These are phyloP conservation scores for Jacana jacana DNA, from an alignment of 2,113 vertebrate genomes.

Conservation along the genomic window DNA sequence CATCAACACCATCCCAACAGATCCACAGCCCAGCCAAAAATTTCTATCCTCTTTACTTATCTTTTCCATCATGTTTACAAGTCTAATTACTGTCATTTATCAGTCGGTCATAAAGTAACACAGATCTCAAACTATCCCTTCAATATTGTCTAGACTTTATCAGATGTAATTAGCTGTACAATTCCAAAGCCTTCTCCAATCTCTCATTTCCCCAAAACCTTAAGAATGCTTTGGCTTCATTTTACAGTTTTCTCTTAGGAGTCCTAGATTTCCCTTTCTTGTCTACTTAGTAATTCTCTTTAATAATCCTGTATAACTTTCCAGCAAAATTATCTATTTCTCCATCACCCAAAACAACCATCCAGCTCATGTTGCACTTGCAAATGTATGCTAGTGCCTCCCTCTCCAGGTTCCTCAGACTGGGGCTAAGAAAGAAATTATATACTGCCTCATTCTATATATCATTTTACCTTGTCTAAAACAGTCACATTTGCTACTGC, in stretches of 20 bases:
- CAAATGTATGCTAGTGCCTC: not conserved
- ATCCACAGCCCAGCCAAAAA: not conserved
- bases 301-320: not conserved
- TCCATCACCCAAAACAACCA: not conserved
- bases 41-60: not conserved
- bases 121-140: not conserved
- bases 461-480: not conserved
- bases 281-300: not conserved
- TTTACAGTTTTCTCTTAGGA: not conserved
- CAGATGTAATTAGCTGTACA: not conserved
- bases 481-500: not conserved
- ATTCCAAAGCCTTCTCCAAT: not conserved
- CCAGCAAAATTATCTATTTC: not conserved
- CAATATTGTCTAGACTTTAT: not conserved
- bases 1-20: not conserved
- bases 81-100: not conserved
- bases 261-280: not conserved
- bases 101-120: not conserved
- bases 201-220: not conserved
- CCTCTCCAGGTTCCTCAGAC: not conserved
- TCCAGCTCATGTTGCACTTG: not conserved
- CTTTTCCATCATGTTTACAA: not conserved
- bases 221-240: not conserved
- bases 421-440: not conserved
- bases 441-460: not conserved